Base-by-base conservation (phyloP, 2,888 invertebrate genomes). In the Drosophila hawaiiensis region DNA sequence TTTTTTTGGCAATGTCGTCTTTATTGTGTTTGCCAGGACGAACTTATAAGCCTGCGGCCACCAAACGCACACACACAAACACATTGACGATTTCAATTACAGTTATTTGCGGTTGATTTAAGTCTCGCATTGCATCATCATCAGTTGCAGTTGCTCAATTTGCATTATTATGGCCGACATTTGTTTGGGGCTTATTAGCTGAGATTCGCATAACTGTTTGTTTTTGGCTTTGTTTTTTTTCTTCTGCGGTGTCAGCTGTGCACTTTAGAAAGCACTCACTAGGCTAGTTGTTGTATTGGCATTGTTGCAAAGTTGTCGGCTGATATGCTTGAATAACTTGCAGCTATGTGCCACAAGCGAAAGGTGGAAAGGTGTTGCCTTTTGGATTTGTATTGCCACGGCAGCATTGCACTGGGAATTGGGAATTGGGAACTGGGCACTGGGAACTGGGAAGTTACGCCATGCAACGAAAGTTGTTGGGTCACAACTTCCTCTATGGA, bases 311-410 rank as follows among this genome's bases (percentile, higher is more conserved):
- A 25, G 16, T 22, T 43, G 33, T 25, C 25, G 54, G 33, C 67
- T 72, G 84, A 88, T 90, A 88, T 76, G 85, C 74, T 76, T 88
- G 83, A 90, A 80, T 83, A 88, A 78, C 81, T 88, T 73, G 73
- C 76, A 73, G 74, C 78, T 69, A 85, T 90, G 82, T 70, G 80
- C 73, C 73, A 55, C 59, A 25, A 82, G 90, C 88, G 88, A 85
- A 90, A 90, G 85, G 90, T 82, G 81, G 83, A 90, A 88, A 88
- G 90, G 85, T 90, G 84, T 89, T 86, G 82, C 62, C 88, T 59
- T 68, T 73, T 66, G 56, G 69, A 71, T 59, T 80, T 72, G 77
- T 65, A 73, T 70, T 25, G 47, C 16, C 25, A 16, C 25, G 43
- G 66, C 53, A 68, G 53, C 56, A 47, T 53, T 28, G 60, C 29